phyloP scores from a whole-genome alignment of 2,888 invertebrate species.

The Drosophila testacea region DNA sequence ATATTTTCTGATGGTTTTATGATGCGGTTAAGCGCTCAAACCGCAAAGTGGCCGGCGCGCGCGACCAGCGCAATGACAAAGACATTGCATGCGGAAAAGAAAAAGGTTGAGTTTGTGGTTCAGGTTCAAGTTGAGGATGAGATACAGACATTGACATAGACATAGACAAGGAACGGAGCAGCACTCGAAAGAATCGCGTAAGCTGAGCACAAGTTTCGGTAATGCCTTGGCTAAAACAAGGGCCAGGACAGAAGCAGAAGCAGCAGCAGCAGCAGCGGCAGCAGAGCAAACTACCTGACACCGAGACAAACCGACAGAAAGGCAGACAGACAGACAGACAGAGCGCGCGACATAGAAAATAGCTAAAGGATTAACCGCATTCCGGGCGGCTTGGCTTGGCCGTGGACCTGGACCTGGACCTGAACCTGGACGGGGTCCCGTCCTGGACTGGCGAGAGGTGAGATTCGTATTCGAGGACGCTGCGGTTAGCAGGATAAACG shows the following conservation, averaged over 20 bases:
- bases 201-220: conserved; percentile 74
- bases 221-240: conserved; percentile 35
- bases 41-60: conserved; percentile 75
- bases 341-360: conserved; percentile 69
- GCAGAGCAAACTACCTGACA: conserved; percentile 55
- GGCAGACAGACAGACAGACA: conserved; percentile 1
- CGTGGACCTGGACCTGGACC: background rate
- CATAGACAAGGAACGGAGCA: conserved; percentile 11
- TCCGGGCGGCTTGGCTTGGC: conserved; percentile 46
- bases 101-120: conserved; percentile 3
- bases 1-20: conserved; percentile 78
- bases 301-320: background rate
- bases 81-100: conserved; percentile 4
- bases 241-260: conserved; percentile 8
- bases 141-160: too few relatives aligned
- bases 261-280: background rate
- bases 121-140: conserved; percentile 2
- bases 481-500: conserved; percentile 81
- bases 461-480: conserved; percentile 27
- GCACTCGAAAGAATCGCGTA: conserved; percentile 59
- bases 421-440: background rate
- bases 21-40: conserved; percentile 80
- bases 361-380: conserved; percentile 81
- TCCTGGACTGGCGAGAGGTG: conserved; percentile 8
- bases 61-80: conserved; percentile 37